Evolutionary conservation across 2,888 invertebrate genomes (phyloP), one percentile per base, ranked within the genome.

Genomic region (Drosophila neotestacea): DNA sequence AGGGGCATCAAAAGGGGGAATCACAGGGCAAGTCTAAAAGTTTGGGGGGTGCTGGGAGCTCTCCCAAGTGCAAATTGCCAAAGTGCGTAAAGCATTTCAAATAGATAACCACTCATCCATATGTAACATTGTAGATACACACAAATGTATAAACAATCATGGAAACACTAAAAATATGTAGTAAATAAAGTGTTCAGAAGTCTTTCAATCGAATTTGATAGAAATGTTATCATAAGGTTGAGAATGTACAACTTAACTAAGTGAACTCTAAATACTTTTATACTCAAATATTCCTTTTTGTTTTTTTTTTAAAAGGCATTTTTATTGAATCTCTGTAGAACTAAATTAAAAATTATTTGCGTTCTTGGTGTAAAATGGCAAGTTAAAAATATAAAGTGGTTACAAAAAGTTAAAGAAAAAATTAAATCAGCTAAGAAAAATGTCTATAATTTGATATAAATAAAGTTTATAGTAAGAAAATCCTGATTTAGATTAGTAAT

Each of bases 11-110:
- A 56, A 46, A 58, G 72, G 51, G 58, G 36, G 63, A 51, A 50
- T 39, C 39, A 47, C 46, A 34, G 32, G 39, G 10, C 16, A 41
- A 48, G 50, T 47, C 36, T 16, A 16, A 39, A 36, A 36, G 75
- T 55, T 41, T 41, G 42, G 5, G 5, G 7, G 9, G 10, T 22
- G 30, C 10, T 28, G n/a, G 10, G n/a, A 11, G 9, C 27, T 11
- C 22, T 7, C 41, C 66, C 34, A 41, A 38, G 32, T 55, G 62
- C 54, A 71, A 67, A 72, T 68, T 72, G 46, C 55, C 41, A 47
- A 63, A 59, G 63, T 73, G 68, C 73, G 73, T 72, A 60, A 72
- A 13, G 36, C 30, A 72, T 67, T 66, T 61, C 56, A 62, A 70
- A 66, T 34, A 52, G 34, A 66, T 66, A 55, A 44, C 32, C 51